phyloP scores from a whole-genome alignment of 2,888 invertebrate genomes.

The Noctua comes region DNA sequence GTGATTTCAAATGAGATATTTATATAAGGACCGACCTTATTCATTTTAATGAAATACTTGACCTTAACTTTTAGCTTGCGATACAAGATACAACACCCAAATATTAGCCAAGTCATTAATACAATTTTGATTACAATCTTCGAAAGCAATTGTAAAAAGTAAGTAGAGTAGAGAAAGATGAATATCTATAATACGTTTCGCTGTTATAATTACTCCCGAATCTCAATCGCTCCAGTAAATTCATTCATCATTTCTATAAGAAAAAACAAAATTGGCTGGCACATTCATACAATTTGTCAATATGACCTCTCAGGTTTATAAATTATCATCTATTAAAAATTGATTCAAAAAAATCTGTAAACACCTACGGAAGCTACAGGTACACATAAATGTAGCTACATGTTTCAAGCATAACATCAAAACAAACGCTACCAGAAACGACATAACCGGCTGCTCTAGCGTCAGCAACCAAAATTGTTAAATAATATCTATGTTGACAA shows the following conservation, averaged over 20 bases:
- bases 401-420: slow-evolving; percentile 8
- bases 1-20: slow-evolving; percentile 27
- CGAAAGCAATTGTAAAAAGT: slow-evolving; percentile 36
- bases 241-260: background rate
- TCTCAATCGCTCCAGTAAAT: background rate
- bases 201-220: slow-evolving; percentile 16
- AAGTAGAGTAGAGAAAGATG: slow-evolving; percentile 41
- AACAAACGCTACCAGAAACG: slow-evolving; percentile 34
- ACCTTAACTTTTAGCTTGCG: slow-evolving; percentile 32
- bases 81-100: slow-evolving; percentile 11
- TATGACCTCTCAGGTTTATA: background rate
- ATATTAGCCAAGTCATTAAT: slow-evolving; percentile 24
- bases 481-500: slow-evolving; percentile 77
- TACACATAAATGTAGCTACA: background rate
- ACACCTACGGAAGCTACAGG: background rate
- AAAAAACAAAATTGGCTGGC: background rate
- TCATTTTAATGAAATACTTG: slow-evolving; percentile 34
- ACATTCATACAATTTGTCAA: background rate
- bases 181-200: slow-evolving; percentile 21
- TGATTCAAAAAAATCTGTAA: background rate
- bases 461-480: slow-evolving; percentile 70
- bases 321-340: background rate
- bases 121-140: slow-evolving; percentile 35
- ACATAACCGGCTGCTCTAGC: slow-evolving; percentile 39
- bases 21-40: slow-evolving; percentile 43